Percentiles rank a stretch among this genome's conserved stretches.
These are phyloP conservation scores for Hypocryptadius cinnamomeus DNA, from an alignment of 2,113 vertebrate species.

Conservation along the genomic window DNA sequence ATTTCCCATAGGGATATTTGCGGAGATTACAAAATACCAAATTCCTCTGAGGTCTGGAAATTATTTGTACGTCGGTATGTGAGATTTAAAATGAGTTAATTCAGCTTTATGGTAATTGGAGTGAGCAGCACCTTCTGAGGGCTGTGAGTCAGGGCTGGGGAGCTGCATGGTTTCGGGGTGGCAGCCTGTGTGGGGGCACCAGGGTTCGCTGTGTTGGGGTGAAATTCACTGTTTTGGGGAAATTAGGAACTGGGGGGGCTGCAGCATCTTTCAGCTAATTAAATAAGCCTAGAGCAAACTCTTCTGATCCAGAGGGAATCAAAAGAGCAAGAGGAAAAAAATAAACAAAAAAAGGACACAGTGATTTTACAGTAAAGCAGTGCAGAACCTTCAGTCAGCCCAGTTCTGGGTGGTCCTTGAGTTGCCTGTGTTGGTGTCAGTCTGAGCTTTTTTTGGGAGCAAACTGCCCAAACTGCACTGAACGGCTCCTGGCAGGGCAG, in stretches of 20 bases:
- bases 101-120: constrained; percentile 35
- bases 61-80: neutral
- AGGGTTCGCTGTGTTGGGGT: neutral
- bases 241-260: neutral
- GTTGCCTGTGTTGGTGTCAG: neutral
- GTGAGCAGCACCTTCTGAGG: neutral
- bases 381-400: neutral
- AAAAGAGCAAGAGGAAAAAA: neutral
- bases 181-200: neutral
- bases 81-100: constrained; percentile 12
- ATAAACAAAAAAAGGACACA: neutral
- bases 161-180: neutral
- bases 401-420: neutral
- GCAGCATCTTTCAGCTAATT: neutral
- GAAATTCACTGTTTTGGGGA: neutral
- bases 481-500: neutral
- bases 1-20: neutral
- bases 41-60: constrained; percentile 31
- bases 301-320: neutral
- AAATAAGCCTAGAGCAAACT: neutral
- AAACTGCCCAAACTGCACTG: neutral
- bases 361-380: neutral
- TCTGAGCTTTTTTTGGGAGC: neutral
- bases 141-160: constrained; percentile 17
- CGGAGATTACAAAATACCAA: neutral